A percentile compares a stretch with the other conserved stretches of the same genome.
Conservation (phyloP, 2,113 vertebrate genomes). For the Haplochromis vanheusdeni region DNA sequence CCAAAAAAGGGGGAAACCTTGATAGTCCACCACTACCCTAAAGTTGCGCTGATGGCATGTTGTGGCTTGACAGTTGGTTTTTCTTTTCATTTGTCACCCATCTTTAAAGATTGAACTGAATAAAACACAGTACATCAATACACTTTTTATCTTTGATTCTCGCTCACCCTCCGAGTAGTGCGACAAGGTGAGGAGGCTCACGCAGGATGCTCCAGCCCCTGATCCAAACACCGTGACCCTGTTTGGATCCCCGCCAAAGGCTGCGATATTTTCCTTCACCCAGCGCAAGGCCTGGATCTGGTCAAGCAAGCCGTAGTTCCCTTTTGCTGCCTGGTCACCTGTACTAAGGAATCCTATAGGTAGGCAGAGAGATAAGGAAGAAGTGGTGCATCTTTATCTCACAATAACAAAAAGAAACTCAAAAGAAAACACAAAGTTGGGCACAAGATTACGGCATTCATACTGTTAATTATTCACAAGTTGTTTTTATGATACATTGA, state of each 20-base stretch:
- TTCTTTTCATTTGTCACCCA: not conserved
- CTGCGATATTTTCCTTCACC: constrained; percentile 93
- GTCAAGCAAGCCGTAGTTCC: constrained; percentile 93
- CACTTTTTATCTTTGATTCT: not conserved
- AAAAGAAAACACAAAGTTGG: not conserved
- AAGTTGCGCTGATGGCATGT: not conserved
- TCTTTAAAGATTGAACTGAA: not conserved
- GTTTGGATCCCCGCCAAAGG: constrained; percentile 89
- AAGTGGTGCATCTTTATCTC: not conserved
- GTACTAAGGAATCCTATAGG: constrained; percentile 89
- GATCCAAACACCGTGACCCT: constrained; percentile 96
- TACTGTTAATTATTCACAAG: constrained; percentile 3
- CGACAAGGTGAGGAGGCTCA: constrained; percentile 90
- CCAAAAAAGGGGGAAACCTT: too few species aligned
- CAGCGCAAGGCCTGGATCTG: constrained; percentile 96
- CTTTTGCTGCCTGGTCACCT: constrained; percentile 93
- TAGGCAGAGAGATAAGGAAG: not conserved
- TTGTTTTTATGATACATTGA: not conserved
- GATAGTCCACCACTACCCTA: not conserved
- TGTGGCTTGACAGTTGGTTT: not conserved
- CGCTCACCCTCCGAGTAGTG: constrained; percentile 94
- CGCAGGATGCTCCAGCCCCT: constrained; percentile 94
- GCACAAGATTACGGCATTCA: not conserved
- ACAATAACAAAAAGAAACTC: not conserved
- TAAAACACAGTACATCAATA: not conserved